phyloP scores from a whole-genome alignment of 2,797 vertebrate genomes.

The Galaxias olidus region DNA sequence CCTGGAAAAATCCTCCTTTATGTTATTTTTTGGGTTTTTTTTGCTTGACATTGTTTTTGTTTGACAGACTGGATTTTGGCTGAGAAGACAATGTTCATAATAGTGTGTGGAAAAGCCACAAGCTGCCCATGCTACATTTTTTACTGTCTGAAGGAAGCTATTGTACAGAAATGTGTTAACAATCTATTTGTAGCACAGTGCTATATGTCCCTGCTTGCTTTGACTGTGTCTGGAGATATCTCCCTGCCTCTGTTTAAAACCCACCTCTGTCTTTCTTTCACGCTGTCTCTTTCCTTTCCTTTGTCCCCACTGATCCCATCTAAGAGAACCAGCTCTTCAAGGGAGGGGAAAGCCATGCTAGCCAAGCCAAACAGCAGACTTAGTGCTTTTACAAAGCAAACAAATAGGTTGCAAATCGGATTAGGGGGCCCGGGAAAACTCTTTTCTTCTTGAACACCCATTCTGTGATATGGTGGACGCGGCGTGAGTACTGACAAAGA shows the following conservation, averaged over 20 bases:
- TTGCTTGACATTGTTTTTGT: conserved; percentile 20
- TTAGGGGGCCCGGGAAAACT: conserved; percentile 46
- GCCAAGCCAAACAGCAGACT: conserved; percentile 55
- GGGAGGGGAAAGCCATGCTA: conserved; percentile 21
- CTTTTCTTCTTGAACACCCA: conserved; percentile 52
- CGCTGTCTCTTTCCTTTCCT: conserved; percentile 31
- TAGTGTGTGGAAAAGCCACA: conserved; percentile 42
- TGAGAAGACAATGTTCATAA: conserved; percentile 25
- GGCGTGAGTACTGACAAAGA: conserved; percentile 51
- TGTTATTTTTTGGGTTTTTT: conserved; percentile 16
- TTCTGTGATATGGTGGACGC: conserved; percentile 57
- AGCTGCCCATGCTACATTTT: conserved; percentile 12
- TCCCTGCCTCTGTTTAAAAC: background rate
- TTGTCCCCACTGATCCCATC: conserved; percentile 44
- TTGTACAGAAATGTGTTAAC: conserved; percentile 18
- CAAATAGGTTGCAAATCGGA: conserved; percentile 64
- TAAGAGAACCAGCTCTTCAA: conserved; percentile 37
- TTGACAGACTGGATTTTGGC: conserved; percentile 28
- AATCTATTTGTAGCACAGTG: conserved; percentile 17
- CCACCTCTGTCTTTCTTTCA: conserved; percentile 21
- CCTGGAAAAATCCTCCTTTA: conserved; percentile 47
- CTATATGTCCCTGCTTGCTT: conserved; percentile 7
- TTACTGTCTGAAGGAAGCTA: conserved; percentile 25
- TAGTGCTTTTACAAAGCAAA: conserved; percentile 60
- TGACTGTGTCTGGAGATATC: conserved; percentile 18